phyloP scores from a whole-genome alignment of 2,113 vertebrate genomes.

The Alosa alosa region DNA sequence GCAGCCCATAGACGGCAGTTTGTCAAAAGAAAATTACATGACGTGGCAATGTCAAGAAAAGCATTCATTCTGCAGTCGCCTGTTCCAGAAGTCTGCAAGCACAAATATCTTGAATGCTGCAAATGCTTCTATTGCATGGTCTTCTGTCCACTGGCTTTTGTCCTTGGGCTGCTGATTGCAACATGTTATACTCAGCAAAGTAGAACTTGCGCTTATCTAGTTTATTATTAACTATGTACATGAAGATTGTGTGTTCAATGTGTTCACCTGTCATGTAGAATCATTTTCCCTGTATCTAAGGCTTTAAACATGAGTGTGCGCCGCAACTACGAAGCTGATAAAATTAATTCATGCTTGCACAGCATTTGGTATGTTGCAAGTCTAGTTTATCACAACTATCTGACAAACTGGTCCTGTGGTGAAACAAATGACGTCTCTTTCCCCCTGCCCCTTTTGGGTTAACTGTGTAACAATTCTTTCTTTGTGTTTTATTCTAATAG shows the following conservation, averaged over 20 bases:
- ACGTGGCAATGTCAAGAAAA: too few species aligned
- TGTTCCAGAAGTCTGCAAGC: not conserved
- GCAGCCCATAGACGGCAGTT: too few species aligned
- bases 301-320: not conserved
- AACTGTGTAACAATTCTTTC: not conserved
- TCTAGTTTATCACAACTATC: not conserved
- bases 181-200: conserved; percentile 1
- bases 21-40: too few species aligned
- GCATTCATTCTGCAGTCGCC: too few species aligned
- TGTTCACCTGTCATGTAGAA: not conserved
- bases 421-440: not conserved
- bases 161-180: not conserved
- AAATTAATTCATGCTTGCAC: not conserved
- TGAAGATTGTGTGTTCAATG: not conserved
- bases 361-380: too few species aligned
- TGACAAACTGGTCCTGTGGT: not conserved
- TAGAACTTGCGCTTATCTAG: not conserved
- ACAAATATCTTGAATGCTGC: not conserved
- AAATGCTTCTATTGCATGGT: not conserved
- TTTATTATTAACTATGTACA: not conserved
- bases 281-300: not conserved
- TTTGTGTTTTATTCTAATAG: not conserved
- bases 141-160: not conserved
- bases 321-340: not conserved
- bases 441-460: not conserved